These are phyloP conservation scores for Ophioninae sp. DNA, from an alignment of 2,888 invertebrate genomes.

Conservation along the genomic window DNA sequence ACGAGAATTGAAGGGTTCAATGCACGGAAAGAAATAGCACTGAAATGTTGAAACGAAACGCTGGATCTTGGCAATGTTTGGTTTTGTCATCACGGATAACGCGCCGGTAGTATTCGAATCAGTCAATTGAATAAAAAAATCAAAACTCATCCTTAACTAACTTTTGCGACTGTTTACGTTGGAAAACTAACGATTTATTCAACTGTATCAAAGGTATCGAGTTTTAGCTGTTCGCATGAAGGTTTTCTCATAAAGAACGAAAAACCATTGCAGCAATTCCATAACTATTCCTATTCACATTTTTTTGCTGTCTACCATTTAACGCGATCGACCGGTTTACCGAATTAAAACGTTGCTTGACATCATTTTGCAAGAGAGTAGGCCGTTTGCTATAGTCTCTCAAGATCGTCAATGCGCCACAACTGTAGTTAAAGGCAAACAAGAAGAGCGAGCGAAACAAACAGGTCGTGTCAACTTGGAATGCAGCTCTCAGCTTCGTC, in stretches of 20 bases:
- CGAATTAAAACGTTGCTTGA: conserved; percentile 16
- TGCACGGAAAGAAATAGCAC: too few relatives aligned
- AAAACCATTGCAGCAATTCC: background rate
- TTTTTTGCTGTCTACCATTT: conserved; percentile 16
- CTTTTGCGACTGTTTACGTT: background rate
- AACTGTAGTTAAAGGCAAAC: conserved; percentile 25
- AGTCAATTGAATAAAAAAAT: background rate
- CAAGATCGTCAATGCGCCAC: conserved; percentile 34
- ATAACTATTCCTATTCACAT: background rate
- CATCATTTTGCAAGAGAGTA: conserved; percentile 38
- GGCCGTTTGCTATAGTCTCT: conserved; percentile 1
- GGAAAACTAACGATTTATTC: background rate
- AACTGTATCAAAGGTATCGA: background rate
- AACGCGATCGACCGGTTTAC: background rate
- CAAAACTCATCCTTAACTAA: background rate
- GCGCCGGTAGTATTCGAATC: background rate
- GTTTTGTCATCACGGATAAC: too few relatives aligned
- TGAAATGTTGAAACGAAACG: too few relatives aligned
- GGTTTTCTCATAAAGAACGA: background rate
- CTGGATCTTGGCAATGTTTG: too few relatives aligned
- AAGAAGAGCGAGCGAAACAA: conserved; percentile 39
- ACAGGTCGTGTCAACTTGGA: conserved; percentile 52
- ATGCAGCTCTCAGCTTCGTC: conserved; percentile 20
- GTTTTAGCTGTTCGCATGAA: background rate
- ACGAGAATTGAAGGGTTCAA: too few relatives aligned